phyloP scores from a whole-genome alignment of 2,888 invertebrate genomes.

The Agrenia bidenticulata region DNA sequence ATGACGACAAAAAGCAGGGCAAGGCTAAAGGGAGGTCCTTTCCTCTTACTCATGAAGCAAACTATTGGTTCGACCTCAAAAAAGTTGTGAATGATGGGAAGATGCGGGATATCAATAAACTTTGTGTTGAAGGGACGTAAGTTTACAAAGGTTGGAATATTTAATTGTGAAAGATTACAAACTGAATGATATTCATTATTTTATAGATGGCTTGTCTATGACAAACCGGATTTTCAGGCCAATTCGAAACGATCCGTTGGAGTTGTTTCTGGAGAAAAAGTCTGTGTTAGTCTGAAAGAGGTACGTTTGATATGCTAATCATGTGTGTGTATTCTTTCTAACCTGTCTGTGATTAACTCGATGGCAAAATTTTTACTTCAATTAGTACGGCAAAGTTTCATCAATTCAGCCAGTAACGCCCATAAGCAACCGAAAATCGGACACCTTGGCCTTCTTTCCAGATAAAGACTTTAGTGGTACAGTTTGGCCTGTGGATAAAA shows the following conservation, averaged over 20 bases:
- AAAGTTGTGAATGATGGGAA: neutral
- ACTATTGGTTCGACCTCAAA: neutral
- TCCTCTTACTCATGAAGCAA: neutral
- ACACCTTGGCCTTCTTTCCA: constrained; percentile 2
- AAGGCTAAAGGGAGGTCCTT: neutral
- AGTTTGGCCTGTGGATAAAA: constrained; percentile 1
- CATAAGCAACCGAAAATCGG: neutral
- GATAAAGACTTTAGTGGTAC: neutral
- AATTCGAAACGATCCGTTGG: neutral
- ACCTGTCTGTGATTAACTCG: too few relatives aligned
- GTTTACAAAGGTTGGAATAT: too few relatives aligned
- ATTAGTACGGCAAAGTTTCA: neutral
- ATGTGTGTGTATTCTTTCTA: neutral
- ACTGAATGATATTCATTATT: too few relatives aligned
- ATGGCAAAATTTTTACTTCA: neutral
- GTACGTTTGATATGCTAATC: neutral
- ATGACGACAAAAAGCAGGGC: neutral
- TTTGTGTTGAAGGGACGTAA: constrained; percentile 5
- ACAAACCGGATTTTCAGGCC: neutral
- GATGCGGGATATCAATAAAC: neutral
- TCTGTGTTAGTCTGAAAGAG: neutral
- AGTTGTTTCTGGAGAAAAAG: constrained; percentile 1
- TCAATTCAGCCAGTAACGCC: neutral
- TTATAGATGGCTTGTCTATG: constrained; percentile 3
- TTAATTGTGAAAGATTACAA: too few relatives aligned